Conservation (phyloP, 2,113 vertebrate species). For the Ranitomeya imitator region DNA sequence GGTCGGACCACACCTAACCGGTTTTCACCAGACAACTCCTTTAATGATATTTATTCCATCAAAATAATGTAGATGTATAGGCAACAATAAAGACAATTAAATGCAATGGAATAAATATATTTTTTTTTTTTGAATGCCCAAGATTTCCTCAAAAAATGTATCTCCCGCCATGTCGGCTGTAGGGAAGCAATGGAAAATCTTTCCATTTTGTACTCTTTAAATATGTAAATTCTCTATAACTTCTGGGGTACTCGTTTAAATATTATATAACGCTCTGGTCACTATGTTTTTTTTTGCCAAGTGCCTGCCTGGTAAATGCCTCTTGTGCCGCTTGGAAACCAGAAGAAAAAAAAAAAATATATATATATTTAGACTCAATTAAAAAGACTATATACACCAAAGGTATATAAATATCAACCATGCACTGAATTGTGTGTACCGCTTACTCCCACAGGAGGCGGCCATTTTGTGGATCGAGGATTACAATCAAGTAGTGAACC, state of each 20-base stretch:
- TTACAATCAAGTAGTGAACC: not conserved
- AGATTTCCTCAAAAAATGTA: not conserved
- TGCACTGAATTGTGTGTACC: not conserved
- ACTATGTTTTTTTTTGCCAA: not conserved
- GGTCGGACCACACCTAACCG: too few relatives aligned
- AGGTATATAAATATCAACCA: constrained; percentile 51
- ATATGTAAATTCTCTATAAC: constrained; percentile 30
- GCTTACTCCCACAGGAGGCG: not conserved
- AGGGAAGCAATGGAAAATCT: constrained; percentile 15
- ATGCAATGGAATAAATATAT: not conserved
- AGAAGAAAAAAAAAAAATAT: constrained; percentile 39
- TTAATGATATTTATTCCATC: too few relatives aligned
- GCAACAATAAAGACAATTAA: not conserved
- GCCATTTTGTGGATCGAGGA: constrained; percentile 4
- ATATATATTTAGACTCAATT: constrained; percentile 13
- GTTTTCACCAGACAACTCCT: too few relatives aligned
- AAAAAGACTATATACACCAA: constrained; percentile 37
- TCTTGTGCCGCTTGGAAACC: constrained; percentile 8
- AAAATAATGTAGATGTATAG: not conserved
- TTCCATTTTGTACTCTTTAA: constrained; percentile 43
- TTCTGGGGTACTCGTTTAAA: not conserved
- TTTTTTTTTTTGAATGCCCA: not conserved
- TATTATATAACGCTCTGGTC: constrained; percentile 11
- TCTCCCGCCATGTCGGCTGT: not conserved
- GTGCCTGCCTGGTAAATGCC: constrained; percentile 35